Conservation (phyloP, 2,113 vertebrate species). For the Grammomys surdaster region DNA sequence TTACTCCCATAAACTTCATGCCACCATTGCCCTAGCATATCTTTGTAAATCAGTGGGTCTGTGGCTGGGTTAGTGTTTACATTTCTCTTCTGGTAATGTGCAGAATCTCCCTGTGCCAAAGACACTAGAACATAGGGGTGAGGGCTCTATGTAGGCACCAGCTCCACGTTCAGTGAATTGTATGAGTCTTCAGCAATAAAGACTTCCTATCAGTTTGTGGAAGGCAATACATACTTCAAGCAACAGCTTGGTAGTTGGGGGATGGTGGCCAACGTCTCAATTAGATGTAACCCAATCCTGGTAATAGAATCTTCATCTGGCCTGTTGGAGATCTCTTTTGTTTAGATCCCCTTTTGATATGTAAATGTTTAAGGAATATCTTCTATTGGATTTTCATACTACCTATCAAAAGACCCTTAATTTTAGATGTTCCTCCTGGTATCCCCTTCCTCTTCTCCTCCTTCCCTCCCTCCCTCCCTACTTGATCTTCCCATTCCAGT, state of each 20-base stretch:
- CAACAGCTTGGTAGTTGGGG: neutral
- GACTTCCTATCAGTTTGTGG: neutral
- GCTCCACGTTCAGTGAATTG: neutral
- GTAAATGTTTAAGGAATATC: neutral
- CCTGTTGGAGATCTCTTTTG: neutral
- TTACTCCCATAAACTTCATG: neutral
- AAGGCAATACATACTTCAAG: neutral
- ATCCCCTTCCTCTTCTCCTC: neutral
- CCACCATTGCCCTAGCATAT: neutral
- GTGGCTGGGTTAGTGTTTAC: neutral
- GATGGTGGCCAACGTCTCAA: neutral
- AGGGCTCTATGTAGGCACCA: neutral
- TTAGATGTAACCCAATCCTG: neutral
- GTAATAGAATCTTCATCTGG: neutral
- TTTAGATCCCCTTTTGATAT: neutral
- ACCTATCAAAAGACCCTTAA: neutral
- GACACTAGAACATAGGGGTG: neutral
- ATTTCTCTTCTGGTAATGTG: neutral
- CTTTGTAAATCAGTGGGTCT: neutral
- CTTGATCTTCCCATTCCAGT: neutral
- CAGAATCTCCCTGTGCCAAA: neutral
- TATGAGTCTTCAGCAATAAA: neutral
- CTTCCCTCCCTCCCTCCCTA: too few species aligned
- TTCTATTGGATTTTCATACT: neutral
- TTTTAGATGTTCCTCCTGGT: neutral